These are phyloP conservation scores for Phalacrocorax brasilianus DNA, from an alignment of 2,113 vertebrate genomes.

Conservation along the genomic window DNA sequence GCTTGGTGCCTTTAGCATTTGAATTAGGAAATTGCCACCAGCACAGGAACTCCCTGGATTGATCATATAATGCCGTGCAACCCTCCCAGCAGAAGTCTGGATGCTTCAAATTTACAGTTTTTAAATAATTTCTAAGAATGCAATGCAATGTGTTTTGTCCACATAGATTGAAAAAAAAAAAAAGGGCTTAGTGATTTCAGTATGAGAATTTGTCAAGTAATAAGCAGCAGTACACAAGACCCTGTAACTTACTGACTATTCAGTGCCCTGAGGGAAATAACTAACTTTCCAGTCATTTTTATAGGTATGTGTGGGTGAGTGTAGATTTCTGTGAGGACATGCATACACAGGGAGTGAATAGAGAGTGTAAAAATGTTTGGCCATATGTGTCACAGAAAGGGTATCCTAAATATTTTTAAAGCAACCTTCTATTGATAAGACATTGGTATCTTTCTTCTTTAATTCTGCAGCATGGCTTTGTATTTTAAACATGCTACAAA, in stretches of 20 bases:
- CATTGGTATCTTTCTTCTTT: conserved; percentile 1
- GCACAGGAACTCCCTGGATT: neutral
- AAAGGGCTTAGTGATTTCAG: neutral
- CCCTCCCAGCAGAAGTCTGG: neutral
- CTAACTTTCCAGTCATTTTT: neutral
- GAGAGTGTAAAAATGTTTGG: neutral
- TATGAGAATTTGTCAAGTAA: conserved; percentile 39
- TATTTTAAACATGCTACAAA: conserved; percentile 19
- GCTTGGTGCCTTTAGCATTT: neutral
- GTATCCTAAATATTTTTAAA: neutral
- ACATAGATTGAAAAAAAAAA: neutral
- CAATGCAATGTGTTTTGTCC: neutral
- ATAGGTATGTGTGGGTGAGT: neutral
- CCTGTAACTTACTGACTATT: conserved; percentile 7
- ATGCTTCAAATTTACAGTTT: neutral
- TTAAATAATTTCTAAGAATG: neutral
- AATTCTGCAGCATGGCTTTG: conserved; percentile 9
- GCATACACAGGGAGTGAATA: neutral
- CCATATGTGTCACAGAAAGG: conserved; percentile 37
- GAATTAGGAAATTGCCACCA: neutral
- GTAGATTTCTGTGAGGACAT: neutral
- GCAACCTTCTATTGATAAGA: neutral
- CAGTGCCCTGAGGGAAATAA: neutral
- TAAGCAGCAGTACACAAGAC: conserved; percentile 21
- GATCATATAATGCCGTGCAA: neutral